Conservation (phyloP, 2,797 vertebrate genomes). For the Lagorchestes hirsutus region DNA sequence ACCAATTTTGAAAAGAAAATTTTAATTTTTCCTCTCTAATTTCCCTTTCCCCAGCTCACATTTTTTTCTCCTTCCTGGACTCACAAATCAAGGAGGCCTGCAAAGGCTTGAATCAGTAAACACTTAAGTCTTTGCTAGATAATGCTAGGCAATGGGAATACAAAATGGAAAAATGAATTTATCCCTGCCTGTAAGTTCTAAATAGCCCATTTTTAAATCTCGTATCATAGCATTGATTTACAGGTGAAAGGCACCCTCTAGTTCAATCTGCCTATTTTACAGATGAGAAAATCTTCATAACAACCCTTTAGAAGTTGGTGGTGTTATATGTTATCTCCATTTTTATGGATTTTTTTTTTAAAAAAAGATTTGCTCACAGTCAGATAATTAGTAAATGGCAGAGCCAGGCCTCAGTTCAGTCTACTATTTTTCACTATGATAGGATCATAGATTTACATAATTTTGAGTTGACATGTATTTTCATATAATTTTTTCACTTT, state of each 20-base stretch:
- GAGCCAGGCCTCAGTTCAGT: not conserved
- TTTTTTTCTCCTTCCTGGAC: slow-evolving; percentile 8
- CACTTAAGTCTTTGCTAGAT: not conserved
- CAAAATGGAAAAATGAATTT: not conserved
- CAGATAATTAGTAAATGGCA: not conserved
- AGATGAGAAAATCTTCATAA: not conserved
- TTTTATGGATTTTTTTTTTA: not conserved
- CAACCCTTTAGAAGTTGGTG: not conserved
- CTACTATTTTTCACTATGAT: not conserved
- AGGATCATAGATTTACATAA: not conserved
- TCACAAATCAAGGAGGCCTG: not conserved
- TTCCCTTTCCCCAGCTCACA: not conserved
- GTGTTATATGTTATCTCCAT: not conserved
- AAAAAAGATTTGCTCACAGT: not conserved
- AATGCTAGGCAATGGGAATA: not conserved
- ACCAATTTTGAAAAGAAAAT: slow-evolving; percentile 5
- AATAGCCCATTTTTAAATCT: not conserved
- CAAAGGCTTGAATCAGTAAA: not conserved
- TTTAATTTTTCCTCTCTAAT: slow-evolving; percentile 33
- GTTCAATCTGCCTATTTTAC: not conserved
- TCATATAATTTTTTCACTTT: not conserved
- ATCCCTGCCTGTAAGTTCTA: not conserved
- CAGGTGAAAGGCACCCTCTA: not conserved
- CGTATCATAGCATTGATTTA: not conserved
- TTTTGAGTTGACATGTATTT: not conserved